Percentiles rank a stretch among this genome's conserved stretches.
Evolutionary conservation across 2,888 invertebrate species (phyloP).

Genomic region (Acanthosepion pharaonis): DNA sequence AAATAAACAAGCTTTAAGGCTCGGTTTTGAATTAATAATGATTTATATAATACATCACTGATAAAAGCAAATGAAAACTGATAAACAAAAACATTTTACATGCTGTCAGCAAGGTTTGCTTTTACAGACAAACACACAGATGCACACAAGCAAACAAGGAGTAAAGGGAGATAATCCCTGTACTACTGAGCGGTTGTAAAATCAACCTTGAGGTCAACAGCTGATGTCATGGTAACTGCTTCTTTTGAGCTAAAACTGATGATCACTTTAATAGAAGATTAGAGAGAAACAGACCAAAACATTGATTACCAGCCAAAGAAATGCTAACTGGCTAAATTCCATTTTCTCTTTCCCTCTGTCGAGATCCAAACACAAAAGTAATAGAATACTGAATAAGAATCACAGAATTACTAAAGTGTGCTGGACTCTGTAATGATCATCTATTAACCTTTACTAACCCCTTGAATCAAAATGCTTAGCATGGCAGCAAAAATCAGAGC

Average conservation of each 20-base stretch:
- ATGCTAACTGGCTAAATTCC: background rate
- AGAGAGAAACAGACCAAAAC: background rate
- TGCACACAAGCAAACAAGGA: background rate
- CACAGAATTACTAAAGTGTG: too few relatives aligned
- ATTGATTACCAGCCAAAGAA: background rate
- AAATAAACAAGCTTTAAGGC: background rate
- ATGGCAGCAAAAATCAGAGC: too few relatives aligned
- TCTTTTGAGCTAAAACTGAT: background rate
- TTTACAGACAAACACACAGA: background rate
- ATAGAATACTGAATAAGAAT: too few relatives aligned
- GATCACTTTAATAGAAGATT: background rate
- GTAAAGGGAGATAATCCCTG: background rate
- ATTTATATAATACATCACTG: background rate
- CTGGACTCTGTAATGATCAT: too few relatives aligned
- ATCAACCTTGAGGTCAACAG: background rate
- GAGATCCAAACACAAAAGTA: too few relatives aligned
- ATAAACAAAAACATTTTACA: too few relatives aligned
- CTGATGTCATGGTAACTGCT: background rate
- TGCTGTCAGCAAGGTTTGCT: background rate
- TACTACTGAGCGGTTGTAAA: background rate
- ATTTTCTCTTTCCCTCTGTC: too few relatives aligned
- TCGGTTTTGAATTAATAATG: background rate
- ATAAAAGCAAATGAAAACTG: background rate
- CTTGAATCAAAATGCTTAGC: too few relatives aligned
- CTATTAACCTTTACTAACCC: too few relatives aligned